Conservation (phyloP, 2,888 invertebrate genomes). For the Malacosoma neustria region DNA sequence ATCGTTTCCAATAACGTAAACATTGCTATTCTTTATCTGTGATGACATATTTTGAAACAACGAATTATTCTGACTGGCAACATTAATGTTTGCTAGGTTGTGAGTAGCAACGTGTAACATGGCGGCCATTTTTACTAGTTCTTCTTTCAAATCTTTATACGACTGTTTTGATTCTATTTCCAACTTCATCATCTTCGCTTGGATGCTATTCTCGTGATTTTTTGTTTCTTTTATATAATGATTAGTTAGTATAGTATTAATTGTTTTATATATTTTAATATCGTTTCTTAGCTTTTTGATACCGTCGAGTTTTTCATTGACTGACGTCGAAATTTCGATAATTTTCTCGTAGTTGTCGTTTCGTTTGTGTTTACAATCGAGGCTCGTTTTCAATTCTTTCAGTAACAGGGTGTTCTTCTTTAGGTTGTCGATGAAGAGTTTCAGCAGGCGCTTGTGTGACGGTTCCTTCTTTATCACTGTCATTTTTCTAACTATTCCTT, state of each 20-base stretch:
- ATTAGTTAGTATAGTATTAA: conserved; percentile 61
- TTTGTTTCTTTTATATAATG: conserved; percentile 59
- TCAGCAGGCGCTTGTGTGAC: conserved; percentile 35
- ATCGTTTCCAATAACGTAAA: conserved; percentile 48
- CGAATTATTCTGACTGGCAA: conserved; percentile 33
- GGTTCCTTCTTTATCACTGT: conserved; percentile 30
- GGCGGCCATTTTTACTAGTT: conserved; percentile 37
- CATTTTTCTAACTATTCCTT: conserved; percentile 30
- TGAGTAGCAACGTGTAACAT: conserved; percentile 25
- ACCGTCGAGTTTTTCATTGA: conserved; percentile 62
- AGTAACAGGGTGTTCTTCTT: conserved; percentile 55
- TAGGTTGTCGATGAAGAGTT: conserved; percentile 39
- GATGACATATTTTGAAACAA: conserved; percentile 28
- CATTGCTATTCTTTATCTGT: conserved; percentile 49
- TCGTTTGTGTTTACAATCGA: conserved; percentile 35
- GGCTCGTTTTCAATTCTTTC: conserved; percentile 42
- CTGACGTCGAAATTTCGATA: conserved; percentile 43
- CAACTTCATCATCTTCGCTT: conserved; percentile 46
- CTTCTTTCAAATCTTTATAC: conserved; percentile 45
- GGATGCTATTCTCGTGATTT: conserved; percentile 49
- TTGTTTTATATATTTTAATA: conserved; percentile 62
- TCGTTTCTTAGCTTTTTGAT: conserved; percentile 60
- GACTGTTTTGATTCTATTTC: conserved; percentile 48
- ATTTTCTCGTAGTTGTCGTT: conserved; percentile 38
- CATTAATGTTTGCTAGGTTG: conserved; percentile 13